Base-by-base conservation (phyloP, 1,140 invertebrate genomes). In the Maconellicoccus hirsutus region DNA sequence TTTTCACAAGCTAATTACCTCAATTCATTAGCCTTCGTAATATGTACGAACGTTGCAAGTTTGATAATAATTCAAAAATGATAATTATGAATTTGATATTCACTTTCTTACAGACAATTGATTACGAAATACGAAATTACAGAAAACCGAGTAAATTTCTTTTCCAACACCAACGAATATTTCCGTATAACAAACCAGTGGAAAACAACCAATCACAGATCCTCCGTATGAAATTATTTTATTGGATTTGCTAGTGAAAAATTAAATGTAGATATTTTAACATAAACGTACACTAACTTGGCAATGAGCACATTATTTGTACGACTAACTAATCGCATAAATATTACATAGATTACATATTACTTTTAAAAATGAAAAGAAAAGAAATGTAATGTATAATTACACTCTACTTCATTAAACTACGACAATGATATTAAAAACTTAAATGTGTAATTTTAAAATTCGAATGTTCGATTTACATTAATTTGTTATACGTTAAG, bases 191-290 rank as follows among this genome's bases (percentile, higher is more conserved):
- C n/a, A n/a, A n/a, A n/a, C n/a, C n/a, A n/a, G n/a, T n/a, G n/a
- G n/a, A n/a, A n/a, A n/a, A 6, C 3, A 33, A 33, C 29, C 29
- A 33, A 33, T 6, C 29, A 12, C 29, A 12, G 12, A 33, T 33
- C 12, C 52, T 66, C 22, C 19, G 25, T 66, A 66, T 66, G 61
- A 26, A 26, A 66, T 66, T 66, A 66, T 66, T 66, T 66, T 66
- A 25, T 66, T 66, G 61, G 61, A 66, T 66, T 66, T 66, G 25
- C 61, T 66, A 66, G 61, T 66, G 61, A 66, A 66, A 66, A 66
- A 66, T 66, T 66, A 66, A 66, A 23, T 66, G 21, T 25, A 66
- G 21, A 26, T 66, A 66, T 12, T 66, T 52, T 66, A 66, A 26
- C 19, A 66, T 66, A 66, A 22, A 66, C 61, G 61, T 26, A 66